phyloP scores from a whole-genome alignment of 2,797 vertebrate species.

The Mus spretus region DNA sequence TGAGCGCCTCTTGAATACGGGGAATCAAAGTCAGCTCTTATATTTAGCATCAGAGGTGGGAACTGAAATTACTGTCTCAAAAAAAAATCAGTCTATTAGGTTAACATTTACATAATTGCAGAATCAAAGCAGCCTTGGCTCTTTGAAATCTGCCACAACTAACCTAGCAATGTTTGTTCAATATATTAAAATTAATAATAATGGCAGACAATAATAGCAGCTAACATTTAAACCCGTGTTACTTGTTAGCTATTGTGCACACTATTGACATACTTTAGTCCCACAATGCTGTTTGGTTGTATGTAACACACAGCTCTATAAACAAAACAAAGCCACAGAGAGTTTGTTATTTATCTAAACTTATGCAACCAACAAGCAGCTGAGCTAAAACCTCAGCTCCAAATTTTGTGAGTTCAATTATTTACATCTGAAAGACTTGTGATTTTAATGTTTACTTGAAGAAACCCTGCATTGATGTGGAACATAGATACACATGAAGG shows the following conservation, averaged over 20 bases:
- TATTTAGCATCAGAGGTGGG: conserved; percentile 39
- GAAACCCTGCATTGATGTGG: not conserved
- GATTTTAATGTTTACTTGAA: not conserved
- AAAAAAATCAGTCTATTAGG: conserved; percentile 18
- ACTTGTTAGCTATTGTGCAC: not conserved
- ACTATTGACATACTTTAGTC: not conserved
- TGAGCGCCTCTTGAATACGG: not conserved
- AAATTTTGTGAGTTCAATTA: not conserved
- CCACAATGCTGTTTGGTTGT: not conserved
- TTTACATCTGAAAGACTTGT: not conserved
- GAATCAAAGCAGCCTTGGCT: not conserved
- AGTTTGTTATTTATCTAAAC: not conserved
- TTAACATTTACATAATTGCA: not conserved
- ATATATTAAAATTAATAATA: not conserved
- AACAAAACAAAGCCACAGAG: not conserved
- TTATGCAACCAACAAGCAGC: not conserved
- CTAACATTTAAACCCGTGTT: not conserved
- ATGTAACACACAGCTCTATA: not conserved
- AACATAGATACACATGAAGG: not conserved
- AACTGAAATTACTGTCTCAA: conserved; percentile 42
- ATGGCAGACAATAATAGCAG: not conserved
- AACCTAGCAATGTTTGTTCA: not conserved
- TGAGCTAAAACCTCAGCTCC: not conserved
- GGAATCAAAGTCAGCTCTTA: conserved; percentile 40
- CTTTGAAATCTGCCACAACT: not conserved